Evolutionary conservation across 2,797 vertebrate genomes (phyloP).

Genomic region (Hippopotamyrus pictus): DNA sequence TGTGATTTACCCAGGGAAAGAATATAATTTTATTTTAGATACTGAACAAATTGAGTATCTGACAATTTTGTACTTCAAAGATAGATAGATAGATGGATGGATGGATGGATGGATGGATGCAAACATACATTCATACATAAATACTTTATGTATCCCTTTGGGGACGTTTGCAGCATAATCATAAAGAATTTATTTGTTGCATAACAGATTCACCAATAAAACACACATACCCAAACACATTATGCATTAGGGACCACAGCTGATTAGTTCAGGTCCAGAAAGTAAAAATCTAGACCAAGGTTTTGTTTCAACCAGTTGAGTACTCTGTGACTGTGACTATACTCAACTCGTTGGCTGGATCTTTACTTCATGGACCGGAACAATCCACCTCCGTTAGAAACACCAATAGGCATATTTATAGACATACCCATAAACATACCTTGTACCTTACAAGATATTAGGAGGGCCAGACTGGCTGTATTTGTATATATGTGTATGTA

Average conservation of each 20-base stretch:
- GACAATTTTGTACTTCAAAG: no score
- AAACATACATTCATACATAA: no score
- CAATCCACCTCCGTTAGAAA: neutral
- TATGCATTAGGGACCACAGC: neutral
- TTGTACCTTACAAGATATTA: neutral
- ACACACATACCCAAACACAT: neutral
- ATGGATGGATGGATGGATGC: no score
- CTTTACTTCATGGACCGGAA: neutral
- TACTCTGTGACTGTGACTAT: neutral
- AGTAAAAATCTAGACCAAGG: neutral
- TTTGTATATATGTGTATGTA: neutral
- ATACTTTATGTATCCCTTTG: no score
- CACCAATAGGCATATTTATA: neutral
- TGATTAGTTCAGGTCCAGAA: neutral
- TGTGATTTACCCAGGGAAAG: neutral
- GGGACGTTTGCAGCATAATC: no score
- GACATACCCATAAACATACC: neutral
- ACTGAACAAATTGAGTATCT: neutral
- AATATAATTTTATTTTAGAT: neutral
- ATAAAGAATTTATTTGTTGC: no score
- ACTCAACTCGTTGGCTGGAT: neutral
- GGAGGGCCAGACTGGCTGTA: neutral
- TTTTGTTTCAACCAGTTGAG: neutral
- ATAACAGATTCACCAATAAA: neutral
- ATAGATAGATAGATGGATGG: no score